A percentile compares a stretch with the other conserved stretches of the same genome.
phyloP scores from a whole-genome alignment of 2,797 vertebrate species.

The Bovichtus variegatus region DNA sequence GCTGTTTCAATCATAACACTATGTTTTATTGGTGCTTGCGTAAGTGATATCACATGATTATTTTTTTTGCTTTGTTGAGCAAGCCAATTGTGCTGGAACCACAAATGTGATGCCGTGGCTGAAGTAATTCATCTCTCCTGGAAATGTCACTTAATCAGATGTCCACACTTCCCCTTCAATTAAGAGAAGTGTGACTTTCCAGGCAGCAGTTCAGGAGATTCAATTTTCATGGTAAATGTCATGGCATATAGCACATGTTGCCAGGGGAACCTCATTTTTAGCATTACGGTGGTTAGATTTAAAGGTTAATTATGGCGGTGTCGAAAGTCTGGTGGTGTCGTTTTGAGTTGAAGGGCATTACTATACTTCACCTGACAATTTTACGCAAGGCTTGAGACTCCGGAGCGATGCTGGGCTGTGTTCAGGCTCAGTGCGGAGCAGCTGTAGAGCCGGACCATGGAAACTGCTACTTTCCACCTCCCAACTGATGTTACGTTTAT shows the following conservation, averaged over 20 bases:
- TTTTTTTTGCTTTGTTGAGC: constrained; percentile 36
- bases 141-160: constrained; percentile 83
- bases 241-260: constrained; percentile 81
- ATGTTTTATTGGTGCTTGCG: constrained; percentile 7
- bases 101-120: constrained; percentile 26
- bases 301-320: constrained; percentile 85
- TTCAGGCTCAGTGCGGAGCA: constrained; percentile 14
- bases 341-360: constrained; percentile 69
- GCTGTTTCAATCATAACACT: constrained; percentile 13
- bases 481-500: constrained; percentile 7
- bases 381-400: constrained; percentile 29
- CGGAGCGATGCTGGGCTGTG: not conserved
- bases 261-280: constrained; percentile 77
- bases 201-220: constrained; percentile 81
- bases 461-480: not conserved
- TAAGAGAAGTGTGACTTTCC: constrained; percentile 81
- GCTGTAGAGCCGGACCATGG: not conserved
- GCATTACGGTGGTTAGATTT: constrained; percentile 66
- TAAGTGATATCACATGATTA: constrained; percentile 47
- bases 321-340: constrained; percentile 39
- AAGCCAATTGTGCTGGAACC: constrained; percentile 28
- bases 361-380: constrained; percentile 43
- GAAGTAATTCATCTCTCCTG: constrained; percentile 73
- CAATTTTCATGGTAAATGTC: constrained; percentile 87
- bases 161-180: constrained; percentile 78